phyloP scores from a whole-genome alignment of 1,140 invertebrate genomes.

The Drosophila fuyamai region DNA sequence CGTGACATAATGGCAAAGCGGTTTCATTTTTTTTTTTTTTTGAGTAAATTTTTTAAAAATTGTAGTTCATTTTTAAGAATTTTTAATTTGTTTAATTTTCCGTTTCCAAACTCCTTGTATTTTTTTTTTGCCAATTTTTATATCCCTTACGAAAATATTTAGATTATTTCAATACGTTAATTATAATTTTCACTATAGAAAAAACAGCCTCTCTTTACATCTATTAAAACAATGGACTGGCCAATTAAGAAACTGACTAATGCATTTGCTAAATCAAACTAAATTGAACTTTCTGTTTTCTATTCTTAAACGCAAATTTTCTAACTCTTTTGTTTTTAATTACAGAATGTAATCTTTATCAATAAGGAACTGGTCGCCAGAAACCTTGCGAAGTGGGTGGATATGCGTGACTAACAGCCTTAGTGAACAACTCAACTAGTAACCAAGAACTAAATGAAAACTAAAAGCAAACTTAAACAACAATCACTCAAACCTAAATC shows the following conservation, averaged over 20 bases:
- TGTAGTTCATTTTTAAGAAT: too few species aligned
- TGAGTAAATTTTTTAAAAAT: background rate
- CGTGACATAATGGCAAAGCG: background rate
- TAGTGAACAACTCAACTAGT: conserved; percentile 57
- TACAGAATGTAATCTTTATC: conserved; percentile 89
- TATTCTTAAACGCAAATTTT: conserved; percentile 1
- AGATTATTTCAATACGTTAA: too few species aligned
- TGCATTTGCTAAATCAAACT: too few species aligned
- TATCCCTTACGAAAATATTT: too few species aligned
- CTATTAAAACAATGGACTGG: too few species aligned
- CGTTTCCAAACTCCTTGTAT: too few species aligned
- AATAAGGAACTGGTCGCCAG: conserved; percentile 89
- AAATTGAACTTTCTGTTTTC: background rate
- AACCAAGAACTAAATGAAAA: conserved; percentile 35
- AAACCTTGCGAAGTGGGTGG: conserved; percentile 88
- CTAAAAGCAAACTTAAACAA: conserved; percentile 27
- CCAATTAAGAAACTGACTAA: too few species aligned
- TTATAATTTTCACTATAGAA: too few species aligned
- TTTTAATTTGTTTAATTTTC: too few species aligned
- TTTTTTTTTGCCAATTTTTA: too few species aligned
- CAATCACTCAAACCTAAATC: conserved; percentile 24
- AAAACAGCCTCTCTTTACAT: too few species aligned
- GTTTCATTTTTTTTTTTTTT: background rate
- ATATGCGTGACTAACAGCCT: conserved; percentile 78
- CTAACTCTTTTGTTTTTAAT: conserved; percentile 54